phyloP scores from a whole-genome alignment of 2,113 vertebrate genomes.

The Malaclemys terrapin region DNA sequence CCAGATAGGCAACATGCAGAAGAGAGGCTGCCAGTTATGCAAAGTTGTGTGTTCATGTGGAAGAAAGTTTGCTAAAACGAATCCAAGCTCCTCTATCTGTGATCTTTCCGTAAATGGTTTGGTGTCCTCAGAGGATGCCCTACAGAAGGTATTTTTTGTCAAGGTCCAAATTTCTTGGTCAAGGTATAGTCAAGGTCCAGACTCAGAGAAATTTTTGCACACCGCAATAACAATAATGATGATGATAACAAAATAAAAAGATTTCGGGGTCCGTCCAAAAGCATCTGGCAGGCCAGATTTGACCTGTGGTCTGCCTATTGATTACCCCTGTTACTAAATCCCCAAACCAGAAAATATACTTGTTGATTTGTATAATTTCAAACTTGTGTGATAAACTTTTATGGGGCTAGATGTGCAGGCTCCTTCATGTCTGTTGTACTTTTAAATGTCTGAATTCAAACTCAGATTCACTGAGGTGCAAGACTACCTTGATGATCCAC shows the following conservation, averaged over 20 bases:
- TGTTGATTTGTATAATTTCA: background rate
- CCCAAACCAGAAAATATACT: background rate
- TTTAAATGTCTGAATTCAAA: constrained; percentile 25
- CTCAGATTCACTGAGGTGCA: background rate
- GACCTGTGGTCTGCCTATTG: background rate
- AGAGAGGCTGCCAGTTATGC: background rate
- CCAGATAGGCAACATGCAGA: accelerated
- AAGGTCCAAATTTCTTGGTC: background rate
- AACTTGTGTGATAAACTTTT: background rate
- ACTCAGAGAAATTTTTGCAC: background rate
- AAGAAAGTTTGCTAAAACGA: background rate
- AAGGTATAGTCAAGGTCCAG: background rate
- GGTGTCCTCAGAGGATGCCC: background rate
- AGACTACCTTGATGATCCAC: background rate
- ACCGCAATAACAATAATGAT: background rate
- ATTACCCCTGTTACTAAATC: background rate
- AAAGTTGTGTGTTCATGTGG: background rate
- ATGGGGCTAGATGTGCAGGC: background rate
- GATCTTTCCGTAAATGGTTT: background rate
- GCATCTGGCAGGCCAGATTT: background rate
- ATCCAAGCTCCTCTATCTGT: background rate
- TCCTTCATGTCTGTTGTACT: background rate
- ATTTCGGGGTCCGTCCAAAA: background rate
- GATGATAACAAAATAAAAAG: background rate
- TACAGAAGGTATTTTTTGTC: background rate